Evolutionary conservation across 2,113 vertebrate species (phyloP).

Genomic region (Paedocypris sp.): DNA sequence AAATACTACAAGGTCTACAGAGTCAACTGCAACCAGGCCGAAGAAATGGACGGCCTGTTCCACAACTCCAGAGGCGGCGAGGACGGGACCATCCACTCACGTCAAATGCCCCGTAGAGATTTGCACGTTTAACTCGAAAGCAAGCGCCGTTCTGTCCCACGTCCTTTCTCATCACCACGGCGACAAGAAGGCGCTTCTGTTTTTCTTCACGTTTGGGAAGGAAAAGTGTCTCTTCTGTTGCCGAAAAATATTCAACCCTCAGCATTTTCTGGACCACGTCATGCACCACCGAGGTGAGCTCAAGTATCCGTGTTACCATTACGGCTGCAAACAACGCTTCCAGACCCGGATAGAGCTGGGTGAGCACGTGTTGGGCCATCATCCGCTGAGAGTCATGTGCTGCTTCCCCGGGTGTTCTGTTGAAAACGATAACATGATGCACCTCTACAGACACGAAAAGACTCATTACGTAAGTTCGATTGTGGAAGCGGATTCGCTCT

Average conservation of each 20-base stretch:
- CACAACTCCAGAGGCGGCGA: background rate
- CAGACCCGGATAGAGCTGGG: constrained; percentile 74
- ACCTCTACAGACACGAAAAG: constrained; percentile 81
- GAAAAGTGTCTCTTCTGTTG: constrained; percentile 82
- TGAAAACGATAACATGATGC: constrained; percentile 74
- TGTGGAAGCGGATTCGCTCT: background rate
- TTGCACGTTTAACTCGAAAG: constrained; percentile 66
- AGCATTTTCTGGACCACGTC: constrained; percentile 86
- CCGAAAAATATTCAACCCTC: constrained; percentile 75
- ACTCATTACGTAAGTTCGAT: constrained; percentile 71
- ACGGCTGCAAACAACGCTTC: constrained; percentile 77
- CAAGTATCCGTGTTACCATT: constrained; percentile 83
- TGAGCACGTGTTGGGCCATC: constrained; percentile 77
- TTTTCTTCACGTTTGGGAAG: constrained; percentile 75
- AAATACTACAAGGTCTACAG: background rate
- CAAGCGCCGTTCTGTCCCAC: constrained; percentile 71
- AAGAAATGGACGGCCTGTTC: background rate
- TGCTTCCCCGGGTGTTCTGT: constrained; percentile 75
- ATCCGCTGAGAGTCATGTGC: constrained; percentile 76
- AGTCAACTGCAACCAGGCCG: background rate
- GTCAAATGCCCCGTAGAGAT: constrained; percentile 68
- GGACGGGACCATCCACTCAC: background rate
- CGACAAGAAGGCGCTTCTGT: constrained; percentile 71
- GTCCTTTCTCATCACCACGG: constrained; percentile 75
- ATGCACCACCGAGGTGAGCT: constrained; percentile 76